These are phyloP conservation scores for Pristiophorus japonicus DNA, from an alignment of 2,113 vertebrate genomes.

Conservation along the genomic window DNA sequence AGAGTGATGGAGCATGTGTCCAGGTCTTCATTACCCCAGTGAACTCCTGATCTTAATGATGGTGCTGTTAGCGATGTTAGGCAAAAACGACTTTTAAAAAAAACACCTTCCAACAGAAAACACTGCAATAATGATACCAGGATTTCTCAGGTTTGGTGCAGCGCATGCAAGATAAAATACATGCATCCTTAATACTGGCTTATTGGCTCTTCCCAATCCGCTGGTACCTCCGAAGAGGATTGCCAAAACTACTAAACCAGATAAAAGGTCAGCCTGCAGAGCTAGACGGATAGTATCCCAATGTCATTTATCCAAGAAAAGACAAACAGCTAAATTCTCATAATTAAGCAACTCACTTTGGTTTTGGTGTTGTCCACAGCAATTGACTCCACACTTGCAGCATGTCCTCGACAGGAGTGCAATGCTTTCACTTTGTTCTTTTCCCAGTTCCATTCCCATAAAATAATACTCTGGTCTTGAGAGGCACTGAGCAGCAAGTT, in stretches of 20 bases:
- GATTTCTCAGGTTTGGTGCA: neutral
- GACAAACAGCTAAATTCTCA: neutral
- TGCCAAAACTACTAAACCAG: neutral
- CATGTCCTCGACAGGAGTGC: slow-evolving; percentile 88
- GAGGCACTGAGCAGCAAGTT: slow-evolving; percentile 85
- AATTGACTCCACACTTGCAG: slow-evolving; percentile 78
- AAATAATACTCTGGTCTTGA: slow-evolving; percentile 83
- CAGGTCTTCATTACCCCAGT: neutral
- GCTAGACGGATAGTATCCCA: neutral
- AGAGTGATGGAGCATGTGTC: neutral
- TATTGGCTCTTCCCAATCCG: neutral
- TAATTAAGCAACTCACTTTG: slow-evolving; percentile 62
- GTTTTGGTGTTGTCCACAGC: slow-evolving; percentile 72
- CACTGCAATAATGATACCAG: neutral
- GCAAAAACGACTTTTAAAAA: neutral
- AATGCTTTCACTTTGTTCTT: slow-evolving; percentile 79
- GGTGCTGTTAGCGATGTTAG: too few species aligned
- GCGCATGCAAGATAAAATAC: neutral
- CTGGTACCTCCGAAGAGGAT: neutral
- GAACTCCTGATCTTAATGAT: neutral
- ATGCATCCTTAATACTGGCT: neutral
- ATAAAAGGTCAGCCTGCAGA: neutral
- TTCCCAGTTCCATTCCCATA: slow-evolving; percentile 95
- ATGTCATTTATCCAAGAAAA: neutral
- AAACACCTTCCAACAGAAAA: neutral